Evolutionary conservation across 2,113 vertebrate species (phyloP).

Genomic region (Pholis gunnellus): DNA sequence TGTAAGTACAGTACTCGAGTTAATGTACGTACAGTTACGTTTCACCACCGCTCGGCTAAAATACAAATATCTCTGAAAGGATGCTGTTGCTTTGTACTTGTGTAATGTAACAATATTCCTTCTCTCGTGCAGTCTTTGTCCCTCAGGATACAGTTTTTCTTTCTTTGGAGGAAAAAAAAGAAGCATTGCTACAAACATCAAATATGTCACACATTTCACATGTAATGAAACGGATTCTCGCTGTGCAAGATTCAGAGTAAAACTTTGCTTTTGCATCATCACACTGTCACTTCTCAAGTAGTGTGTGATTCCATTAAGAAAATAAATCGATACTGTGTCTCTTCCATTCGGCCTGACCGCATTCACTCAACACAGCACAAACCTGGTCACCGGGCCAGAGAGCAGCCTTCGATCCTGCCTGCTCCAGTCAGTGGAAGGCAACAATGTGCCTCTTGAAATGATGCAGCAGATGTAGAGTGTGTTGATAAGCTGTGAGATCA

Average conservation of each 20-base stretch:
- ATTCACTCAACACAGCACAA: constrained; percentile 30
- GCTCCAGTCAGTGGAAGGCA: background rate
- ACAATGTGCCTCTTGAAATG: constrained; percentile 28
- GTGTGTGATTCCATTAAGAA: constrained; percentile 4
- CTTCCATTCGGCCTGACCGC: background rate
- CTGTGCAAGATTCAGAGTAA: background rate
- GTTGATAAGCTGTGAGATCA: constrained; percentile 47
- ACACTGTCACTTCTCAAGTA: background rate
- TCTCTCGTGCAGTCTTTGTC: background rate
- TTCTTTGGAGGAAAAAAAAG: background rate
- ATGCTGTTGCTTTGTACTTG: background rate
- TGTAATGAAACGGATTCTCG: background rate
- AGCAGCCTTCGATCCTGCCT: constrained; percentile 31
- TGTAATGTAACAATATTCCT: background rate
- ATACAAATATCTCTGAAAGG: background rate
- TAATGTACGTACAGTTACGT: background rate
- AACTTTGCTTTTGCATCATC: background rate
- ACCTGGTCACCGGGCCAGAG: constrained; percentile 15
- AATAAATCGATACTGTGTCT: constrained; percentile 20
- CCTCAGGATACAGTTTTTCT: background rate
- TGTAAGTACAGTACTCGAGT: background rate
- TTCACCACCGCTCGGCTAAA: background rate
- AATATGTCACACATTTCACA: background rate
- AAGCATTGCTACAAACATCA: background rate
- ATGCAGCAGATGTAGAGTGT: constrained; percentile 40